Evolutionary conservation across 2,797 vertebrate species (phyloP).

Genomic region (Sebastiscus albofasciatus): DNA sequence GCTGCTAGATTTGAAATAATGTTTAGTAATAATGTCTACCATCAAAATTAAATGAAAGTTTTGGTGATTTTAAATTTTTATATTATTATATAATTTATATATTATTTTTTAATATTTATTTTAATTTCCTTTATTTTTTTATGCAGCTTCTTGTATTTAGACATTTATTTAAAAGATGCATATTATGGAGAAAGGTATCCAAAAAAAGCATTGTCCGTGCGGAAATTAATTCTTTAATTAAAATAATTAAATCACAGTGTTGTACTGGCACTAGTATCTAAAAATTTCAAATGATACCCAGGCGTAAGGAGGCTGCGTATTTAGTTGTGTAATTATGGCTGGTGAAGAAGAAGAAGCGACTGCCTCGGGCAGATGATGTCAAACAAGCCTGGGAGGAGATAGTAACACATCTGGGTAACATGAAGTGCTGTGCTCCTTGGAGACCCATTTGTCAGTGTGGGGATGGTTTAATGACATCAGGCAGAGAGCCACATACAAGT

Average conservation of each 20-base stretch:
- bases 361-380: neutral
- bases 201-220: too few relatives aligned
- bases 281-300: too few relatives aligned
- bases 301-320: neutral
- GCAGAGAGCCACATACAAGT: slow-evolving; percentile 31
- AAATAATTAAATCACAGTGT: too few relatives aligned
- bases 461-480: slow-evolving; percentile 26
- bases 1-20: neutral
- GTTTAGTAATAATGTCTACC: neutral
- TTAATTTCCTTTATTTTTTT: neutral
- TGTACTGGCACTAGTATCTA: neutral
- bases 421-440: slow-evolving; percentile 18
- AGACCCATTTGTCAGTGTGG: slow-evolving; percentile 37
- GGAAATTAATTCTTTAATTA: neutral
- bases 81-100: too few relatives aligned
- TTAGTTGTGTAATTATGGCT: neutral
- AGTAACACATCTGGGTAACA: slow-evolving; percentile 24
- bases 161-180: neutral
- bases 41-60: neutral
- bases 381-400: slow-evolving; percentile 13
- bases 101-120: neutral
- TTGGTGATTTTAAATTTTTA: neutral
- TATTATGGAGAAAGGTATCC: neutral
- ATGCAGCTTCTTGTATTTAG: neutral
- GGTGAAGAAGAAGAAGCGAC: neutral